A percentile compares a stretch with the other conserved stretches of the same genome.
phyloP scores from a whole-genome alignment of 2,113 vertebrate genomes.

The Sminthopsis crassicaudata region DNA sequence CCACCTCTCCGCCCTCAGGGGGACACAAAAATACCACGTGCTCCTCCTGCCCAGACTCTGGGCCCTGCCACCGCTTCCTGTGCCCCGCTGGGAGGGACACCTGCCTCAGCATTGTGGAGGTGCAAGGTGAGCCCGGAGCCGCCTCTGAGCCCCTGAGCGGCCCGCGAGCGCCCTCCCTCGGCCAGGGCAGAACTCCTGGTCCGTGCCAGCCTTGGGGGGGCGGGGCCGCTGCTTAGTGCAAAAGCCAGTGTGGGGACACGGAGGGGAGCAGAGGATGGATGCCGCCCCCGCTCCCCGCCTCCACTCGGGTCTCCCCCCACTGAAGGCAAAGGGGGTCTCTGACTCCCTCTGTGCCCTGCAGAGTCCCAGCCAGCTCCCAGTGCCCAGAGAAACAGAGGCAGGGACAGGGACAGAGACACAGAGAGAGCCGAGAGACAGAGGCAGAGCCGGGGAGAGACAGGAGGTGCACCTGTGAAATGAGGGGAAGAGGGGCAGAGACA shows the following conservation, averaged over 20 bases:
- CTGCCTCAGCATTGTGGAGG: conserved; percentile 10
- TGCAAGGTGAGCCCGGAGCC: conserved; percentile 9
- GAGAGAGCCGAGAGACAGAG: background rate
- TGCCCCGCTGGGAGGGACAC: background rate
- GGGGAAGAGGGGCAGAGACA: too few species aligned
- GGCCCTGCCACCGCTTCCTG: background rate
- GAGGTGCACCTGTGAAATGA: too few species aligned
- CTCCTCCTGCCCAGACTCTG: conserved; percentile 41
- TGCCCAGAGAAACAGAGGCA: background rate
- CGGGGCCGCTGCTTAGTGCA: rapidly evolving
- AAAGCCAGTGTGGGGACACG: too few species aligned
- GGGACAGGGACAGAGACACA: background rate
- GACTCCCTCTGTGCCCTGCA: too few species aligned
- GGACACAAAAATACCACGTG: background rate
- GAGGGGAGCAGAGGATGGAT: background rate
- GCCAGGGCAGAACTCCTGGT: background rate
- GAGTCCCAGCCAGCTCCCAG: background rate
- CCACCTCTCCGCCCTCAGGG: rapidly evolving
- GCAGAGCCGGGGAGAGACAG: too few species aligned
- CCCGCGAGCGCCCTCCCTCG: too few species aligned
- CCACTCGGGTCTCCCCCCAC: background rate
- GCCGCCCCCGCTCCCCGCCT: too few species aligned
- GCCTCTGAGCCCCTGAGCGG: too few species aligned
- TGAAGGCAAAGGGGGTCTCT: background rate
- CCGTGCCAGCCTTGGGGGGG: background rate